phyloP scores from a whole-genome alignment of 2,888 invertebrate species.

The Drosophila lutescens region DNA sequence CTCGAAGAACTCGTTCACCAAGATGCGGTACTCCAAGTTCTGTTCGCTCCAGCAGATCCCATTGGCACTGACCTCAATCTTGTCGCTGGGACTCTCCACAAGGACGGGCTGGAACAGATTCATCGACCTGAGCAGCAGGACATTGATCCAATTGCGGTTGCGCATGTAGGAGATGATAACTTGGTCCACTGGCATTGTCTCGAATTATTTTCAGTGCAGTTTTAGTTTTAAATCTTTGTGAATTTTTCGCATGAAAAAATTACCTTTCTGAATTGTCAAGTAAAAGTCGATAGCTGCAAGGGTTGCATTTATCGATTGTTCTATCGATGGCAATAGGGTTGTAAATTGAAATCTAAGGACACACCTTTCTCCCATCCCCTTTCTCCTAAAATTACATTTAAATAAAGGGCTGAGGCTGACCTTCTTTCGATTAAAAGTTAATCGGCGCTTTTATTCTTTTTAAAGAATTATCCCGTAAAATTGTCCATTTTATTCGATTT shows the following conservation, averaged over 20 bases:
- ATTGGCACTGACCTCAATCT: conserved; percentile 25
- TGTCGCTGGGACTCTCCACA: background rate
- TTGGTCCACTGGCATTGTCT: conserved; percentile 50
- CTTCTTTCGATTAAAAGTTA: conserved; percentile 24
- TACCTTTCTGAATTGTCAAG: background rate
- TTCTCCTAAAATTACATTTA: background rate
- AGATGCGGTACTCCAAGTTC: conserved; percentile 24
- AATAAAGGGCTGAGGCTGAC: background rate
- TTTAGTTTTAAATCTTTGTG: background rate
- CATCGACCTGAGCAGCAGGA: conserved; percentile 46
- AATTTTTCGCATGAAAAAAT: background rate
- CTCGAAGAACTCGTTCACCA: conserved; percentile 32
- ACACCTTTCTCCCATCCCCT: background rate
- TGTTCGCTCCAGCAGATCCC: conserved; percentile 43
- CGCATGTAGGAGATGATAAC: conserved; percentile 40
- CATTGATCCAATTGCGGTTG: conserved; percentile 36
- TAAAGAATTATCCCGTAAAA: conserved; percentile 23
- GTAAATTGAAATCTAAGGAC: background rate
- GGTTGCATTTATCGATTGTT: background rate
- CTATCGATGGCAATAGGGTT: background rate
- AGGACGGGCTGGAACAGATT: background rate
- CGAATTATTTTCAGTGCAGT: background rate
- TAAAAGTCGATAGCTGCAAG: background rate
- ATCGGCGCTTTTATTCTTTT: conserved; percentile 3
- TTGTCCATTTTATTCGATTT: conserved; percentile 30